Evolutionary conservation across 2,888 invertebrate species (phyloP), one percentile per base, ranked within the genome.

Genomic region (Adineta ricciae): DNA sequence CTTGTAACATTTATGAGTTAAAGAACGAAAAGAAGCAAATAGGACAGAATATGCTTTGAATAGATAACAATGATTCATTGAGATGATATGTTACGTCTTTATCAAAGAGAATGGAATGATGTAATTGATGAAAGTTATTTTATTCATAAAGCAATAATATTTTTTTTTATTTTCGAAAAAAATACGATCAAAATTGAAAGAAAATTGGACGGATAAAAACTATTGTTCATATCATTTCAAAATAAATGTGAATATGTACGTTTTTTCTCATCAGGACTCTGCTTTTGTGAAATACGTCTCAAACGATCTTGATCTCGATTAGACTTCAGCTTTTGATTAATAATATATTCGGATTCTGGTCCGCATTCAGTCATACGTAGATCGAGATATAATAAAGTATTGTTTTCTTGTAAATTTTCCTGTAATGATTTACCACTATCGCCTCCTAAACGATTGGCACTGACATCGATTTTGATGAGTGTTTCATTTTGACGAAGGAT

Each of bases 381-480:
- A 87, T 90, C 90, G 88, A 90, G 88, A 83, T 88, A 86, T 9
- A 89, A 88, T 52, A 90, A 88, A 27, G 89, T 89, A 0, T 87
- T 87, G 87, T 90, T 90, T 85, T 89, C 89, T 84, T 89, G 90
- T 89, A 90, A 90, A 0, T 89, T 89, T 86, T 90, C 90, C 86
- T 90, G 90, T n/a, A 90, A 87, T 86, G 89, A 89, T 86, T 90
- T 90, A 9, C 90, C 90, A 52, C 90, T 90, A 87, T 90, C 90
- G 90, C 90, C 88, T 41, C 90, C 90, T 49, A 90, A 88, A 85
- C 89, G 88, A 87, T 90, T 90, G 85, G 90, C 90, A 32, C 90
- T 90, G n/a, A 90, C 87, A 85, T 90, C 90, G 24, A 90, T 83
- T 14, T 88, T 88, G 41, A 87, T 87, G 8, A 90, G 86, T 21